Base-by-base conservation (phyloP, 2,113 vertebrate genomes). In the Lota lota region DNA sequence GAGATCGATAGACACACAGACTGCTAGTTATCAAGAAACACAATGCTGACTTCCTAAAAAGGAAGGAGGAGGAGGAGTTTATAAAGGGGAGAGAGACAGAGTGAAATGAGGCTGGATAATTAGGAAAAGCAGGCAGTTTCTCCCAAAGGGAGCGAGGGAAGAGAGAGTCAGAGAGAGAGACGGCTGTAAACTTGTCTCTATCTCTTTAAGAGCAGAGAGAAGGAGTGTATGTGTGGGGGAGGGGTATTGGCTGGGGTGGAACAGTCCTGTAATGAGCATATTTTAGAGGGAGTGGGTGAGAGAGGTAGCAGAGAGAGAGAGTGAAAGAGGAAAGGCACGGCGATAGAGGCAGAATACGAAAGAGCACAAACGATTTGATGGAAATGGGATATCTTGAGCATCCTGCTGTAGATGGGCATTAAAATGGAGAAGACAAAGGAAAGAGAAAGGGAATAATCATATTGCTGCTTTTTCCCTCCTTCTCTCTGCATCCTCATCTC, bases 251-350 rank as follows among this genome's bases (percentile, higher is more conserved):
- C 77, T 87, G 88, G 89, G 90, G 86, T 91, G 89, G 89, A 92
- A 90, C 90, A 88, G 91, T 92, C 89, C 89, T 90, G 89, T 90
- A 91, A 91, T 91, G 91, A 92, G 89, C 89, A 87, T 87, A 87
- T 91, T 88, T 88, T 83, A 88, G 80, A 87, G 86, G 72, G 82
- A 75, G 80, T 74, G 83, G 74, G 70, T 53, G 80, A 22, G 57
- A 61, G 67, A 22, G 36, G 21, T 56, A 47, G n/a, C 40, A 47
- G 59, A 33, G 67, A 22, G 36, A 47, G 59, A 65, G 68, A 50
- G 70, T 64, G 22, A 24, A n/a, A 61, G 57, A 60, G 54, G 50
- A 33, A 47, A 51, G 16, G 18, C 15, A 22, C 64, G 72, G 69
- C 17, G 53, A 72, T 47, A 1, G 59, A 78, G 81, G 77, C 84